Evolutionary conservation across 2,888 invertebrate genomes (phyloP), one percentile per base, ranked within the genome.

Genomic region (Chydorus sphaericus): DNA sequence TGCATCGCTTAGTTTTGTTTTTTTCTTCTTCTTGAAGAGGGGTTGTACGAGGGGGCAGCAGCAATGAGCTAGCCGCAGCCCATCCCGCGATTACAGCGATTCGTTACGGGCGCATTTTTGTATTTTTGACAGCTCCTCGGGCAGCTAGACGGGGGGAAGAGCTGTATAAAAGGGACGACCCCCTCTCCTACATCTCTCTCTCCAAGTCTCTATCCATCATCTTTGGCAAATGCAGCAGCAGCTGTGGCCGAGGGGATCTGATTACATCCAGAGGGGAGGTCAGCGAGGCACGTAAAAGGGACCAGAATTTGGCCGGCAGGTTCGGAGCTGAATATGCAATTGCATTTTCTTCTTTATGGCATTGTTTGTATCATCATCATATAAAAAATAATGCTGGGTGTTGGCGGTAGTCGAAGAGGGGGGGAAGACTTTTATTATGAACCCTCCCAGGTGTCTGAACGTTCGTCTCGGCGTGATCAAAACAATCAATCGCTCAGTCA

Each of bases 401-500:
- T 39, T 16, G 18, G 23, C 5, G 7, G 10, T 20, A 1, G n/a
- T n/a, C n/a, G 6, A 38, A 38, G n/a, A 38, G 8, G 20, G 6
- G 38, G 38, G 7, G 18, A 37, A 14, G 16, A 7, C 20, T 7
- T 38, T 7, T 14, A 16, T 14, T 38, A 16, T 38, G 16, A 4
- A 14, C 8, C 8, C 4, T 44, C 20, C 3, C 20, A 20, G 5
- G 3, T 44, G 10, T 3, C 26, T 7, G 44, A 2, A 5, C 20
- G 23, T 33, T 33, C 14, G 8, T 33, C 8, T 33, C 33, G 26
- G 44, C 44, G 44, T 44, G 44, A 44, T 44, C 26, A 4, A 26
- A 44, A 44, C 44, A 44, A 44, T 44, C 44, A 44, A 44, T 44
- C 44, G 44, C 44, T n/a, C n/a, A n/a, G n/a, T n/a, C n/a, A n/a